These are phyloP conservation scores for Andrena chrysosceles DNA, from an alignment of 2,888 invertebrate genomes.

Conservation along the genomic window DNA sequence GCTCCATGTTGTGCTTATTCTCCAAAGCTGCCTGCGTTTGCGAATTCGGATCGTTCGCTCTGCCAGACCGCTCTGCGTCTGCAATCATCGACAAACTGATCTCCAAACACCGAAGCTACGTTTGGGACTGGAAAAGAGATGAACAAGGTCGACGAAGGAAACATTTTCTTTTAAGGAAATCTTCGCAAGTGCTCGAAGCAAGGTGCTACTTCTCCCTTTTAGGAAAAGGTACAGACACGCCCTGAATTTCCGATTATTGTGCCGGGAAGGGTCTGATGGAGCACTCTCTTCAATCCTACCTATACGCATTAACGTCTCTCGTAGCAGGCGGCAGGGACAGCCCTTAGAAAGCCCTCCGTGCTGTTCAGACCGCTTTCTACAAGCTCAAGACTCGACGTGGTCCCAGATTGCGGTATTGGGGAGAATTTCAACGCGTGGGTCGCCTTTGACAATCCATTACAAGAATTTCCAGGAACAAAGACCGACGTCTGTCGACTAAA, in stretches of 20 bases:
- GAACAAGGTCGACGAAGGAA: too few species aligned
- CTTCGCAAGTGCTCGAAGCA: too few species aligned
- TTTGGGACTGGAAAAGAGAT: neutral
- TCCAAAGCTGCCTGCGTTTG: slow-evolving; percentile 83
- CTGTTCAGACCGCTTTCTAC: neutral
- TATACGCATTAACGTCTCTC: slow-evolving; percentile 9
- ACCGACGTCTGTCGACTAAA: neutral
- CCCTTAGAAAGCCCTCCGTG: neutral
- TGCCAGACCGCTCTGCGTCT: slow-evolving; percentile 78
- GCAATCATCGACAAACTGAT: slow-evolving; percentile 36
- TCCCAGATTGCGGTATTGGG: neutral
- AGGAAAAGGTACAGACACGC: too few species aligned
- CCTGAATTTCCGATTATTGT: neutral
- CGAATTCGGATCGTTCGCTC: slow-evolving; percentile 81
- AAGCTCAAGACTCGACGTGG: slow-evolving; percentile 7
- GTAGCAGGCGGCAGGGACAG: neutral
- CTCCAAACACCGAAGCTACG: neutral
- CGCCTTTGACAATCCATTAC: slow-evolving; percentile 16
- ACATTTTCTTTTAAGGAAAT: too few species aligned
- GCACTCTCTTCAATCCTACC: neutral
- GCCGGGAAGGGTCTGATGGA: neutral
- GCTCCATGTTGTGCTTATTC: slow-evolving; percentile 85
- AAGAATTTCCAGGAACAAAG: slow-evolving; percentile 18
- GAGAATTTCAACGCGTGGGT: slow-evolving; percentile 22
- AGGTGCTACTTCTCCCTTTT: too few species aligned